Base-by-base conservation (phyloP, 1,140 invertebrate species). In the Micrasema longulum region DNA sequence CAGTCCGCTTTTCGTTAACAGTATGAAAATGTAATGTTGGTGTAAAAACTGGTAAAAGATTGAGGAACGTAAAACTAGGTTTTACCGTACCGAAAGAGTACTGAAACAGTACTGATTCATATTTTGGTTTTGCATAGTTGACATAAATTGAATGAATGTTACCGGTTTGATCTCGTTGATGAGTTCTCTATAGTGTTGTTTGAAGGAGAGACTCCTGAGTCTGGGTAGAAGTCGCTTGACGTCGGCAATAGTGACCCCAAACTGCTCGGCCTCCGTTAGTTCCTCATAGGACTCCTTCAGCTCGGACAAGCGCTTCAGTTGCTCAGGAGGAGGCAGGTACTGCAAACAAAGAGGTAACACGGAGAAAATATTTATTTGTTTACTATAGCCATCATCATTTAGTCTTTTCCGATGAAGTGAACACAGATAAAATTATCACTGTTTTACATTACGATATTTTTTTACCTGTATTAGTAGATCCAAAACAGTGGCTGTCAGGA, bases 231-330 rank as follows among this genome's bases (percentile, higher is more conserved):
- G 85, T 16, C 96, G 88, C 83, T 98, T 98, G 16, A 99, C 93
- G 79, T 90, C 88, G 71, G 92, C 89, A 81, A 97, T 94, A n/a
- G 93, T 95, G 2, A 97, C 90, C 52, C 93, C 92, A 86, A 99
- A 99, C 79, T 97, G 95, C 83, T 99, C 97, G 2, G 97, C 94
- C 76, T 97, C 95, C 0, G 95, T 93, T 38, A 99, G 80, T 20
- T 97, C 92, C 65, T 90, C 90, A 73, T 91, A 90, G 43, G 91
- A 89, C 43, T 92, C 89, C 79, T 93, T 92, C 64, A 93, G 88
- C 68, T 92, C 91, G 48, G 93, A 88, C 4, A 99, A 80, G 77
- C 93, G 91, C 50, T 93, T 93, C 2, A 99, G 84, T 76, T 97
- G 92, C 77, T 98, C 96, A 57, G 93, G 90, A 68, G 91, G 91